These are phyloP conservation scores for Crotalus horridus DNA, from an alignment of 2,113 vertebrate genomes.

Conservation along the genomic window DNA sequence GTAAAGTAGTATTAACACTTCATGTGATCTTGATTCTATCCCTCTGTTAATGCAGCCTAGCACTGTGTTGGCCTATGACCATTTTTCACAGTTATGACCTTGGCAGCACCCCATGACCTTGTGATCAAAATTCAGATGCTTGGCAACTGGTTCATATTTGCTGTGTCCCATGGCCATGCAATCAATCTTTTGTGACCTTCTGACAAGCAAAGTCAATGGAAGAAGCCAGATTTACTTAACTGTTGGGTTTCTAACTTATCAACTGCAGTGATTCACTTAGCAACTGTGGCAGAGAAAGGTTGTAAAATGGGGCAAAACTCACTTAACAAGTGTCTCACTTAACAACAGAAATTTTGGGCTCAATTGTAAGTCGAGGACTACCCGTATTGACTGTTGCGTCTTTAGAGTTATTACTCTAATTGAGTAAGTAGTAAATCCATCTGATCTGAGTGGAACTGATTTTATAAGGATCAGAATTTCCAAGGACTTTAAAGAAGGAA, in stretches of 20 bases:
- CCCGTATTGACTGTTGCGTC: not conserved
- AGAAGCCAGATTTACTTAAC: not conserved
- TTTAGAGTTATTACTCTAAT: not conserved
- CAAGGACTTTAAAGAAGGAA: not conserved
- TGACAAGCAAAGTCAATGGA: not conserved
- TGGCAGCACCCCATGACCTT: not conserved
- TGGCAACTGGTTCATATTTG: not conserved
- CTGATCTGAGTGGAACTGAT: not conserved
- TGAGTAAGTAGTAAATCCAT: not conserved
- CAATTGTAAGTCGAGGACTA: not conserved
- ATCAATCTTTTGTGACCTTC: not conserved
- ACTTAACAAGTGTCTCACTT: not conserved
- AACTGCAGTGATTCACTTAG: not conserved
- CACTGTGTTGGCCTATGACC: not conserved
- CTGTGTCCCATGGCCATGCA: not conserved
- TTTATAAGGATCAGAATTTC: not conserved
- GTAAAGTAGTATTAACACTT: too few species aligned
- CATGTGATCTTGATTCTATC: too few species aligned
- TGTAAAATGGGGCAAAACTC: not conserved
- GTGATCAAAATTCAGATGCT: not conserved
- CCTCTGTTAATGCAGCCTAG: too few species aligned
- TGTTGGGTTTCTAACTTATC: not conserved
- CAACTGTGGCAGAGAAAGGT: not conserved
- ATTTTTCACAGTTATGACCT: not conserved
- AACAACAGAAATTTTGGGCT: not conserved